phyloP scores from a whole-genome alignment of 2,797 vertebrate genomes.

The Onychomys leucogaster region DNA sequence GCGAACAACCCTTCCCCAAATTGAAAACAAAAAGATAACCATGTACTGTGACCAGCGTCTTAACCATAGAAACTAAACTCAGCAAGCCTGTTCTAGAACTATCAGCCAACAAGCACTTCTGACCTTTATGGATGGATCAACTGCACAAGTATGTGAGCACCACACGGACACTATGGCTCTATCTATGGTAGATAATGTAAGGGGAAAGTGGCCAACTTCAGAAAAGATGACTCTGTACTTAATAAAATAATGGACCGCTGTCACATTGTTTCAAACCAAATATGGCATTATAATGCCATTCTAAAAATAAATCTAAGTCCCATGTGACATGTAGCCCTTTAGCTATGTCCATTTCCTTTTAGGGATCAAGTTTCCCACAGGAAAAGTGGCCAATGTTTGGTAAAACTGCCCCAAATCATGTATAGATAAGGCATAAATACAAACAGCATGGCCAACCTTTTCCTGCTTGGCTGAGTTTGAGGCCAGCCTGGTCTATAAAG shows the following conservation, averaged over 20 bases:
- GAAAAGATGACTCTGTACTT: constrained; percentile 67
- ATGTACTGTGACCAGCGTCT: constrained; percentile 29
- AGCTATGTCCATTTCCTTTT: constrained; percentile 89
- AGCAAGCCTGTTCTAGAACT: constrained; percentile 38
- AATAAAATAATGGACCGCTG: constrained; percentile 85
- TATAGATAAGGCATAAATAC: constrained; percentile 75
- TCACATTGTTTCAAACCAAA: constrained; percentile 89
- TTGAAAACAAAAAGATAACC: background rate
- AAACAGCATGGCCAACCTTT: constrained; percentile 61
- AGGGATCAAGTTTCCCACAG: constrained; percentile 93
- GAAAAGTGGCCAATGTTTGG: constrained; percentile 89
- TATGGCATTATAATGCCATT: constrained; percentile 89
- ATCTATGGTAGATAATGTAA: background rate
- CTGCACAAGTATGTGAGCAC: background rate
- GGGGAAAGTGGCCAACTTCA: constrained; percentile 53
- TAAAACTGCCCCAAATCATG: constrained; percentile 81
- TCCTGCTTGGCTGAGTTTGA: constrained; percentile 50
- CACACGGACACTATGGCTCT: background rate
- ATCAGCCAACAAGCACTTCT: constrained; percentile 13
- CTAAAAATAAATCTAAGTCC: constrained; percentile 91
- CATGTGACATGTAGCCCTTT: constrained; percentile 89
- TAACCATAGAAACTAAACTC: constrained; percentile 45
- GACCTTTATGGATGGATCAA: constrained; percentile 9
- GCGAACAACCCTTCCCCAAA: constrained; percentile 41
- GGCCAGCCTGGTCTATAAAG: background rate